Evolutionary conservation across 2,797 vertebrate genomes (phyloP), one percentile per base, ranked within the genome.

Genomic region (Basileuterus tristriatus): DNA sequence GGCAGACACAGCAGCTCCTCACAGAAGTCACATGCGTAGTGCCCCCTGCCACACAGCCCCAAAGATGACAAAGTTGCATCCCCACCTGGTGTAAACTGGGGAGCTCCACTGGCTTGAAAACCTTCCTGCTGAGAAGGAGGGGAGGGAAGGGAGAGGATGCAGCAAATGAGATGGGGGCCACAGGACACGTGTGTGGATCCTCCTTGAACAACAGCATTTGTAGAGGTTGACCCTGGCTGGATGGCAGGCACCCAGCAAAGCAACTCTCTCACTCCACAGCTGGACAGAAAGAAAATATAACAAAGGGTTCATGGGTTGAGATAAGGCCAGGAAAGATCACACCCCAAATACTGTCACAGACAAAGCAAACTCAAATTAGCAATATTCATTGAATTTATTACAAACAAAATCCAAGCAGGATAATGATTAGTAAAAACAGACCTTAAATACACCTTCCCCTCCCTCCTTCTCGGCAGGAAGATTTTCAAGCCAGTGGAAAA

Each of bases 41-140:
- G 3, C 1, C 5, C 7, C 5, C 34, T 5, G 4, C 8, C 39
- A 47, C 11, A 22, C 23, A 69, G 18, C 32, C 2, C 20, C 24
- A 10, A 70, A 80, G 27, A 0, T 27, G 37, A 43, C 21, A 43
- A 84, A 27, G 46, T 27, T 3, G 0, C 24, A 30, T n/a, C 7
- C 27, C 14, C 17, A 62, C 3, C 12, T 39, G 32, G 2, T 68
- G 26, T 67, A 78, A 89, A 52, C 12, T 15, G 32, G 7, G 2
- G 30, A 60, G 4, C 46, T 37, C 9, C 14, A 23, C 1, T 36
- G 9, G 3, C 39, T 75, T 90, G 63, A 55, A 78, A 76, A 68
- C 0, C n/a, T n/a, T 80, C 5, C 15, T 47, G n/a, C 46, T 24
- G 46, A 46, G 19, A 46, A 46, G 44, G 46, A 46, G 46, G 12